These are phyloP conservation scores for Lapara coniferarum DNA, from an alignment of 2,888 invertebrate genomes.

Conservation along the genomic window DNA sequence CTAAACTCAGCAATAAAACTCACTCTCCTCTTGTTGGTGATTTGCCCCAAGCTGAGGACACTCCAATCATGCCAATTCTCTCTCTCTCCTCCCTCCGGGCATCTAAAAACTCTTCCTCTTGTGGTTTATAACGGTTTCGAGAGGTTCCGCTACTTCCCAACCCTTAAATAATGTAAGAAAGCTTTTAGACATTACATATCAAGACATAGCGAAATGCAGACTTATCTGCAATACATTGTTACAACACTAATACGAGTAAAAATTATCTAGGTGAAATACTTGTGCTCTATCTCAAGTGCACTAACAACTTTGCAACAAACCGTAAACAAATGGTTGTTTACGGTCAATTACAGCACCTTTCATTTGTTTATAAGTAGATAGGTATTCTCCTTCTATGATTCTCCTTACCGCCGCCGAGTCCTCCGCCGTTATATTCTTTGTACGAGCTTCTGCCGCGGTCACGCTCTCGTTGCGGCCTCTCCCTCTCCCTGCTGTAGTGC, in stretches of 20 bases:
- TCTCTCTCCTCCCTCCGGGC: slow-evolving; percentile 89
- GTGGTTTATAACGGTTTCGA: slow-evolving; percentile 65
- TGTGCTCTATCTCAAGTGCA: too few relatives aligned
- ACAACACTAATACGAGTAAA: neutral
- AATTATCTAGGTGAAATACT: too few relatives aligned
- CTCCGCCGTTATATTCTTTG: slow-evolving; percentile 56
- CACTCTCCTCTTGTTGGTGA: slow-evolving; percentile 88
- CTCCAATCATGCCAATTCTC: slow-evolving; percentile 87
- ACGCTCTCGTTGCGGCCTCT: slow-evolving; percentile 36
- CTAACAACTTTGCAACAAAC: too few relatives aligned
- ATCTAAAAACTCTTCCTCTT: slow-evolving; percentile 88
- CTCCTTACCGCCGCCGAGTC: slow-evolving; percentile 59
- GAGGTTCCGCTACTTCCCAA: slow-evolving; percentile 28
- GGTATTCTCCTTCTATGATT: too few relatives aligned
- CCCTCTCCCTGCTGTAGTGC: slow-evolving; percentile 36
- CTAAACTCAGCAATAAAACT: slow-evolving; percentile 49
- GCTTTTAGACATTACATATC: too few relatives aligned
- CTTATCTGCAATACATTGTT: neutral
- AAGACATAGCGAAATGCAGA: too few relatives aligned
- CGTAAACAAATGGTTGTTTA: too few relatives aligned
- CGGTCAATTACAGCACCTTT: too few relatives aligned
- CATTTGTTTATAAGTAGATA: too few relatives aligned
- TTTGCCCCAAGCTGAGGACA: slow-evolving; percentile 88
- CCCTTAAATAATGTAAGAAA: slow-evolving; percentile 11
- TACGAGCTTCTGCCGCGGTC: slow-evolving; percentile 52